phyloP scores from a whole-genome alignment of 2,888 invertebrate species.

The Morpho helenor region DNA sequence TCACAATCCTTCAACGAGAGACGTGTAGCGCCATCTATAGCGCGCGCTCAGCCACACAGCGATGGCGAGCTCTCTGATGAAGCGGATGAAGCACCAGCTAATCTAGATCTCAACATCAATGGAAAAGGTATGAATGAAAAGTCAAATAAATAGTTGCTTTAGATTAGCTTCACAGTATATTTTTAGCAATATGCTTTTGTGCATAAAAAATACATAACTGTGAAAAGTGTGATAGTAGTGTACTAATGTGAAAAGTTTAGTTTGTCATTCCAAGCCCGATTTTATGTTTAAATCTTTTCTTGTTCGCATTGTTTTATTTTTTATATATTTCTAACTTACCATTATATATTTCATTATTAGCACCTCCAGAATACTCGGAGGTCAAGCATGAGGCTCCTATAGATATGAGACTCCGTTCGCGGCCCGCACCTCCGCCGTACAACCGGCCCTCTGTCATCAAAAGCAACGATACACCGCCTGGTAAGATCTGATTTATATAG shows the following conservation, averaged over 20 bases:
- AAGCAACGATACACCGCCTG: conserved; percentile 63
- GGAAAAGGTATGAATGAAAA: conserved; percentile 49
- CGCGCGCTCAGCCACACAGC: conserved; percentile 71
- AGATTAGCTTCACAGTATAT: too few species aligned
- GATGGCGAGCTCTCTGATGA: conserved; percentile 71
- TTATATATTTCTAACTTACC: too few species aligned
- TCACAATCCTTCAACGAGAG: conserved; percentile 76
- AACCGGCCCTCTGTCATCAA: conserved; percentile 83
- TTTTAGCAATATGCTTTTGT: too few species aligned
- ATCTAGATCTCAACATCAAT: conserved; percentile 43
- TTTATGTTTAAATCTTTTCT: too few species aligned
- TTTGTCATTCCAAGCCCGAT: too few species aligned
- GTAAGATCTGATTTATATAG: conserved; percentile 31
- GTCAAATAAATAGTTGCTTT: too few species aligned
- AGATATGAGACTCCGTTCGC: conserved; percentile 80
- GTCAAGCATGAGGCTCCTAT: conserved; percentile 75
- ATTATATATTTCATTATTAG: conserved; percentile 25
- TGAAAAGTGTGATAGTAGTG: too few species aligned
- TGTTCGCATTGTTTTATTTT: too few species aligned
- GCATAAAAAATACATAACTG: too few species aligned
- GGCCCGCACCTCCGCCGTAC: conserved; percentile 82
- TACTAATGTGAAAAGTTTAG: too few species aligned
- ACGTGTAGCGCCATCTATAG: conserved; percentile 48
- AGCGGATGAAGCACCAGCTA: conserved; percentile 54
- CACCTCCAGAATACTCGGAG: conserved; percentile 63